Evolutionary conservation across 2,113 vertebrate species (phyloP).

Genomic region (Oryzias woworae): DNA sequence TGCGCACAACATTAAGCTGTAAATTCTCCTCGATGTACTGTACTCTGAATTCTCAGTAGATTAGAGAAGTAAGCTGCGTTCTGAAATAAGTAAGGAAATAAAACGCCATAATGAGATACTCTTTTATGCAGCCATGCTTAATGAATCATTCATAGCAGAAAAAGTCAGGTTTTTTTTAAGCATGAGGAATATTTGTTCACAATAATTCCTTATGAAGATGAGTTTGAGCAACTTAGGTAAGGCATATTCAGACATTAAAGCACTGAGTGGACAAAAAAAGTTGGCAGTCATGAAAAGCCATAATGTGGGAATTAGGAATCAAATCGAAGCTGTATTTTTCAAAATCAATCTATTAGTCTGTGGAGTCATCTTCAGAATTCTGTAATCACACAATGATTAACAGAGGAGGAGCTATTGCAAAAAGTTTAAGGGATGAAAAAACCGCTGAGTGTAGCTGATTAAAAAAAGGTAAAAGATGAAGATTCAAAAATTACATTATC

Average conservation of each 20-base stretch:
- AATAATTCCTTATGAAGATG: constrained; percentile 4
- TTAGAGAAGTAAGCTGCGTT: constrained; percentile 31
- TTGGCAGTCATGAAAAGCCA: constrained; percentile 5
- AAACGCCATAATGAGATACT: constrained; percentile 42
- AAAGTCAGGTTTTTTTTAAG: constrained; percentile 7
- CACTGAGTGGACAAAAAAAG: constrained; percentile 8
- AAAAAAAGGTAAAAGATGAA: too few species aligned
- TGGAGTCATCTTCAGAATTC: constrained; percentile 39
- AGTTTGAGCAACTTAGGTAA: constrained; percentile 10
- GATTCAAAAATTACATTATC: too few species aligned
- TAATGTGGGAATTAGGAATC: constrained; percentile 18
- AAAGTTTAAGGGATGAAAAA: neutral
- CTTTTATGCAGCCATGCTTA: constrained; percentile 31
- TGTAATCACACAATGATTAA: constrained; percentile 40
- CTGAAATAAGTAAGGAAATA: constrained; percentile 49
- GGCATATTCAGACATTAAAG: constrained; percentile 9
- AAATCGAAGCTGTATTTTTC: constrained; percentile 35
- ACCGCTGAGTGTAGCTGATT: too few species aligned
- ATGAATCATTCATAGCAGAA: constrained; percentile 35
- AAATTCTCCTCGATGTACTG: constrained; percentile 9
- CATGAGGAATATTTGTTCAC: constrained; percentile 17
- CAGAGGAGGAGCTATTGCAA: constrained; percentile 36
- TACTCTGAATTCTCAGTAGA: constrained; percentile 23
- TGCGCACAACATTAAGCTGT: constrained; percentile 12
- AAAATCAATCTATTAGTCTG: constrained; percentile 49